Percentiles rank a stretch among this genome's conserved stretches.
phyloP scores from a whole-genome alignment of 2,888 invertebrate genomes.

The Arctia plantaginis region DNA sequence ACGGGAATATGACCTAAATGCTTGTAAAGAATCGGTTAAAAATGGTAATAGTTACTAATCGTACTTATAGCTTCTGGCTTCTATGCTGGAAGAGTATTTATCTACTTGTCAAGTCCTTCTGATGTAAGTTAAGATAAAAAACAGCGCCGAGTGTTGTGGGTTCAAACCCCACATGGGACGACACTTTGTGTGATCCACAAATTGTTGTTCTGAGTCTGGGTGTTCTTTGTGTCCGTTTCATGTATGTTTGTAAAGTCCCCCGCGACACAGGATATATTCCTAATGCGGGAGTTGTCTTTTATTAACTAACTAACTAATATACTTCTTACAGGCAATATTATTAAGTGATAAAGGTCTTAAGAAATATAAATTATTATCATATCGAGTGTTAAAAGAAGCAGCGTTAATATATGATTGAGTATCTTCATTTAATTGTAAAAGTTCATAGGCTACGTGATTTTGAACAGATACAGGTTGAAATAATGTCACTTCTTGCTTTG shows the following conservation, averaged over 20 bases:
- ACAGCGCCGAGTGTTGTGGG: too few relatives aligned
- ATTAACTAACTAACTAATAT: too few relatives aligned
- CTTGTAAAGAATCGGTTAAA: too few relatives aligned
- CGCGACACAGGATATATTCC: too few relatives aligned
- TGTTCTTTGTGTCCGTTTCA: too few relatives aligned
- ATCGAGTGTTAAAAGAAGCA: slow-evolving; percentile 27
- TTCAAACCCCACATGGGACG: too few relatives aligned
- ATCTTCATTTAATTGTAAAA: slow-evolving; percentile 43
- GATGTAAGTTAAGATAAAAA: neutral
- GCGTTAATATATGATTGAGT: slow-evolving; percentile 44
- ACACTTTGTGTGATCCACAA: too few relatives aligned
- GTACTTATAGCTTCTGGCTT: neutral
- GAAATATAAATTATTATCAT: neutral
- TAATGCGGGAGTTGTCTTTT: too few relatives aligned
- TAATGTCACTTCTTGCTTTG: neutral
- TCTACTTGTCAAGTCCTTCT: neutral
- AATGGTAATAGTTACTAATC: neutral
- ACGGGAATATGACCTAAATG: neutral
- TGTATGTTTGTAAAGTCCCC: too few relatives aligned
- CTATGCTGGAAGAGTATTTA: neutral
- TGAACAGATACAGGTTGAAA: neutral
- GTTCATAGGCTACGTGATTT: slow-evolving; percentile 13
- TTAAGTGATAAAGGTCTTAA: neutral
- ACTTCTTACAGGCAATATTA: neutral
- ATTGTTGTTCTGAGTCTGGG: too few relatives aligned